phyloP scores from a whole-genome alignment of 2,113 vertebrate species.

The Hystrix brachyura region DNA sequence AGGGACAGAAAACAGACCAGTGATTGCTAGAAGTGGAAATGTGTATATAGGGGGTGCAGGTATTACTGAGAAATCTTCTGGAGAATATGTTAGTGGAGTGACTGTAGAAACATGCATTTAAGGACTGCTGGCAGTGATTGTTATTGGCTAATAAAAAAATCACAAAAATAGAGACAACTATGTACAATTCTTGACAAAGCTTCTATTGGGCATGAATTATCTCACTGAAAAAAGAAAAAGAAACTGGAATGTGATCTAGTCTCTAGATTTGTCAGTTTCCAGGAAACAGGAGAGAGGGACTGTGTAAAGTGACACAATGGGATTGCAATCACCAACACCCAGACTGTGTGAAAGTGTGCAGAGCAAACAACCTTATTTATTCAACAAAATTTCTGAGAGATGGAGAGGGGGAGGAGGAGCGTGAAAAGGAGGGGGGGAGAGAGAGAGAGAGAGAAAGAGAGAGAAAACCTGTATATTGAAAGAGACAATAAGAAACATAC shows the following conservation, averaged over 20 bases:
- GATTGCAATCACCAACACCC: neutral
- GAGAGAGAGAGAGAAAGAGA: neutral
- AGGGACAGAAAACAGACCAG: neutral
- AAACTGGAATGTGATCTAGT: neutral
- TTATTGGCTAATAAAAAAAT: slow-evolving; percentile 23
- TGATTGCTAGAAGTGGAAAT: neutral
- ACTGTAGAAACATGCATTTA: neutral
- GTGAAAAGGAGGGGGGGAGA: neutral
- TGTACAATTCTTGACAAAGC: slow-evolving; percentile 27
- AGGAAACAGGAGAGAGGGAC: neutral
- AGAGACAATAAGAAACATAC: neutral
- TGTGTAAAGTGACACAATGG: neutral
- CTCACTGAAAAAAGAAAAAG: neutral
- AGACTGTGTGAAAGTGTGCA: neutral
- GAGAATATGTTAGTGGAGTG: neutral
- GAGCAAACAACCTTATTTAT: neutral
- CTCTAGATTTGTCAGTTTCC: neutral
- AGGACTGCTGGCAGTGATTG: slow-evolving; percentile 12
- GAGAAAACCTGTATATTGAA: neutral
- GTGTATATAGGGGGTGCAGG: neutral
- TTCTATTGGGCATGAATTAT: neutral
- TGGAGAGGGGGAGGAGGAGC: neutral
- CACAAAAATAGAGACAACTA: slow-evolving; percentile 18
- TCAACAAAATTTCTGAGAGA: neutral
- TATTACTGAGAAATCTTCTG: neutral